These are phyloP conservation scores for Aleiodes testaceus DNA, from an alignment of 2,888 invertebrate genomes.

Conservation along the genomic window DNA sequence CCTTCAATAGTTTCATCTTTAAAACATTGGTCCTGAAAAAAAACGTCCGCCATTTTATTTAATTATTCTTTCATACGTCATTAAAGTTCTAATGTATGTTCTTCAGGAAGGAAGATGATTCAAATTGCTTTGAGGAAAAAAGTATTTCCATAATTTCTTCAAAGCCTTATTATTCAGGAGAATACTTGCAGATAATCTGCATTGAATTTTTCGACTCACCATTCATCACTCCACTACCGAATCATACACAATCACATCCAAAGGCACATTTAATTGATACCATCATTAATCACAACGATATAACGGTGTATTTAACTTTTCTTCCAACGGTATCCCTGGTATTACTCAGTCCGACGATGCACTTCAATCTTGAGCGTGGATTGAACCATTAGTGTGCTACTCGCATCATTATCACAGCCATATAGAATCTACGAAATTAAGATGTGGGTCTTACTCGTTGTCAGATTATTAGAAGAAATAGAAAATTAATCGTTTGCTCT, in stretches of 20 bases:
- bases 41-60: no score
- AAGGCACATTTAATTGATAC: slow-evolving; percentile 56
- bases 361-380: slow-evolving; percentile 51
- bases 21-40: no score
- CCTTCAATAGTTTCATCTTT: no score
- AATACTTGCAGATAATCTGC: no score
- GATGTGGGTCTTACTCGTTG: slow-evolving; percentile 43
- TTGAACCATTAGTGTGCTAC: slow-evolving; percentile 67
- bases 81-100: no score
- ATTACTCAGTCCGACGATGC: not conserved
- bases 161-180: no score
- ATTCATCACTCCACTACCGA: not conserved
- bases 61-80: no score
- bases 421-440: slow-evolving; percentile 46
- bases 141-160: no score
- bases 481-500: slow-evolving; percentile 62
- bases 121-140: no score
- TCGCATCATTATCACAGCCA: slow-evolving; percentile 55
- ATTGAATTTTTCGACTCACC: not conserved
- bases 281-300: slow-evolving; percentile 57
- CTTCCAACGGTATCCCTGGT: not conserved
- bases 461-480: slow-evolving; percentile 53
- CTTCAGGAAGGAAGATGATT: no score
- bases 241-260: not conserved
- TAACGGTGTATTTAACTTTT: slow-evolving; percentile 40